Percentiles rank a stretch among this genome's conserved stretches.
phyloP scores from a whole-genome alignment of 2,888 invertebrate genomes.

The Calameuta idolon region DNA sequence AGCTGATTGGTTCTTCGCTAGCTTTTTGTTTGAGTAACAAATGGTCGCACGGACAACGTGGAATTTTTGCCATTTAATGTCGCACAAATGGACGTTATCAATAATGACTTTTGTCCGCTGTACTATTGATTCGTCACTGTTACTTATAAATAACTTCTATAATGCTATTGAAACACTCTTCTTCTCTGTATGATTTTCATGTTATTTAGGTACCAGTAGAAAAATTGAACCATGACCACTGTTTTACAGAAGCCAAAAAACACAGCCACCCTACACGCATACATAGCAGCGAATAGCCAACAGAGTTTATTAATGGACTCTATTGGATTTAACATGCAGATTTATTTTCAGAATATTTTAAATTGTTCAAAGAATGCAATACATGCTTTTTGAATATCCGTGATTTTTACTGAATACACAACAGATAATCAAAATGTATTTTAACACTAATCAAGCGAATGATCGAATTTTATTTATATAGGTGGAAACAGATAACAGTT shows the following conservation, averaged over 20 bases:
- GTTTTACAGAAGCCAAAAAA: not conserved
- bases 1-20: not conserved
- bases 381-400: not conserved
- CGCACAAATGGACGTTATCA: not conserved
- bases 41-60: not conserved
- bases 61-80: not conserved
- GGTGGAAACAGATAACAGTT: not conserved
- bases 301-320: not conserved
- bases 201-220: not conserved
- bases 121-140: not conserved
- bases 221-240: not conserved
- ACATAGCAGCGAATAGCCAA: not conserved
- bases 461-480: not conserved
- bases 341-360: not conserved
- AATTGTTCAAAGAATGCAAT: not conserved
- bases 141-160: not conserved
- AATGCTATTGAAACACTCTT: not conserved
- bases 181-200: not conserved
- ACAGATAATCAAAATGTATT: not conserved
- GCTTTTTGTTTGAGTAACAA: not conserved
- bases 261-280: not conserved
- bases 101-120: not conserved
- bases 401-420: not conserved
- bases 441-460: too few relatives aligned
- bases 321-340: not conserved